phyloP scores from a whole-genome alignment of 2,888 invertebrate species.

The Piscicola geometra region DNA sequence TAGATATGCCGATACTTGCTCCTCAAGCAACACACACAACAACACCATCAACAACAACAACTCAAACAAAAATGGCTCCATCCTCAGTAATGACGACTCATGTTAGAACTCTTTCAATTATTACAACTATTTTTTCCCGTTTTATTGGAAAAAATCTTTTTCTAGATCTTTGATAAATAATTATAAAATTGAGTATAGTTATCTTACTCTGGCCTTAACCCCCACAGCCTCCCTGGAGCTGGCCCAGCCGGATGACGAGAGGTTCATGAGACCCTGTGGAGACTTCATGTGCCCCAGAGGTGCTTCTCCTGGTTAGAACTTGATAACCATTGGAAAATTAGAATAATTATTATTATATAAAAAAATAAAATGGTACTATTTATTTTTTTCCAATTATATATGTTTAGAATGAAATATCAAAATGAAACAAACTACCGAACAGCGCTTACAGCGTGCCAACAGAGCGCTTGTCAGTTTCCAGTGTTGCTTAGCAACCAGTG shows the following conservation, averaged over 20 bases:
- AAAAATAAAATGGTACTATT: too few relatives aligned
- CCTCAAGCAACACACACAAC: background rate
- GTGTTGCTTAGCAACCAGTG: background rate
- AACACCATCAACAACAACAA: background rate
- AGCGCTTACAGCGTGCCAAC: background rate
- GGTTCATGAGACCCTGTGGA: background rate
- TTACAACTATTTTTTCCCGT: too few relatives aligned
- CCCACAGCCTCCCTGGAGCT: background rate
- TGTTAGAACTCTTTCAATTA: too few relatives aligned
- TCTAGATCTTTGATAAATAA: too few relatives aligned
- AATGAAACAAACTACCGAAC: background rate
- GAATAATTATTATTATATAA: background rate
- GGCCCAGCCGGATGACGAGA: background rate
- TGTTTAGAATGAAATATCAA: too few relatives aligned
- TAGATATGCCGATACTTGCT: background rate
- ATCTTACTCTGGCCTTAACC: too few relatives aligned
- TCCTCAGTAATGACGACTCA: constrained; percentile 5
- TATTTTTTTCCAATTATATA: too few relatives aligned
- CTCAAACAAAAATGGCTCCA: background rate
- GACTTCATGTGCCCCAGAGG: background rate
- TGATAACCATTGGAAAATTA: background rate
- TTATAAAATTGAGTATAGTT: too few relatives aligned
- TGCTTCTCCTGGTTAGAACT: background rate
- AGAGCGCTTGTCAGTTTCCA: constrained; percentile 7
- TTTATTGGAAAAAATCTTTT: too few relatives aligned